Evolutionary conservation across 2,797 vertebrate species (phyloP).

Genomic region (Aeoliscus strigatus): DNA sequence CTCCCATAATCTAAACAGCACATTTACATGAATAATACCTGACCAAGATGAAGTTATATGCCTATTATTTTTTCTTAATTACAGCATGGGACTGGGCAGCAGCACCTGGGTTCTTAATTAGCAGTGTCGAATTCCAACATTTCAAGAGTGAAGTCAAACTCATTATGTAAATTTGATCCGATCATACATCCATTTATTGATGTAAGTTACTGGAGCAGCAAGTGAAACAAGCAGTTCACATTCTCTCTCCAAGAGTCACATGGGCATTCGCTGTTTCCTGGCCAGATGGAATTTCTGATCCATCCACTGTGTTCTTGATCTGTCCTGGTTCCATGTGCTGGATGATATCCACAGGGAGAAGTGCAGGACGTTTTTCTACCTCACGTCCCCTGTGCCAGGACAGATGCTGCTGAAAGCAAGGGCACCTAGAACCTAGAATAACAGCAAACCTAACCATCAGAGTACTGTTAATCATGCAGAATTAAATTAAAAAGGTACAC

Average conservation of each 20-base stretch:
- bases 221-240: not conserved
- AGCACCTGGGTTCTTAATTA: not conserved
- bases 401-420: too few species aligned
- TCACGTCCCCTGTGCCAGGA: too few species aligned
- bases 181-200: slow-evolving; percentile 8
- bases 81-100: not conserved
- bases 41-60: not conserved
- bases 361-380: not conserved
- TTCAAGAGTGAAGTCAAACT: not conserved
- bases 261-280: slow-evolving; percentile 16
- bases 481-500: too few species aligned
- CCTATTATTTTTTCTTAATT: slow-evolving; percentile 1
- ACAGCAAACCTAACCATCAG: too few species aligned
- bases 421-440: too few species aligned
- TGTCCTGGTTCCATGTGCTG: too few species aligned
- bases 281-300: slow-evolving; percentile 22
- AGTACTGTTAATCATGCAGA: too few species aligned
- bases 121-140: not conserved
- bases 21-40: not conserved
- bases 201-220: slow-evolving; percentile 4
- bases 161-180: too few species aligned
- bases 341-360: slow-evolving; percentile 4
- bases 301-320: slow-evolving; percentile 11
- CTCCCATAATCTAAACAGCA: not conserved
- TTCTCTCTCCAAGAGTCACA: not conserved